These are phyloP conservation scores for Tipula helvola DNA, from an alignment of 2,888 invertebrate genomes.

Conservation along the genomic window DNA sequence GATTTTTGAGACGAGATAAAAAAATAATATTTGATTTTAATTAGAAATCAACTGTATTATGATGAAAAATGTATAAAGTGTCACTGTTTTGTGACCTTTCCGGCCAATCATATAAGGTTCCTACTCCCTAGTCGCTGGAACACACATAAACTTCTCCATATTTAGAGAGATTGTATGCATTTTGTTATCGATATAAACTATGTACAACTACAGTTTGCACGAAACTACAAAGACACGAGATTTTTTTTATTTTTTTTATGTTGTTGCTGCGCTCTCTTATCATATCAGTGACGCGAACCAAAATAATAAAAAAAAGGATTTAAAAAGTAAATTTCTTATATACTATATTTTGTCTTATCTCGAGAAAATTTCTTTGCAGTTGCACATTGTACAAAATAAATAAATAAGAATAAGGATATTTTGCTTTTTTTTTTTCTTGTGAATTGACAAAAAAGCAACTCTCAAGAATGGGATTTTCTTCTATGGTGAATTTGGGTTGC, in stretches of 20 bases:
- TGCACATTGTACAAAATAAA: neutral
- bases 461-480: neutral
- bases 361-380: neutral
- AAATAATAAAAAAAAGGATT: conserved; percentile 4
- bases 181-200: neutral
- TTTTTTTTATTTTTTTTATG: neutral
- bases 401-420: neutral
- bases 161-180: neutral
- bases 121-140: neutral
- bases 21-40: neutral
- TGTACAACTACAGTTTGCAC: neutral
- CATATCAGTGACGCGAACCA: neutral
- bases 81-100: neutral
- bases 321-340: neutral
- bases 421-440: neutral
- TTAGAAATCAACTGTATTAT: neutral
- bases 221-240: neutral
- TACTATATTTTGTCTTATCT: neutral
- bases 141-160: neutral
- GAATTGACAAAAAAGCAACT: neutral
- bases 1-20: neutral
- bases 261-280: neutral
- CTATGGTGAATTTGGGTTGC: neutral
- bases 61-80: neutral
- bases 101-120: too few relatives aligned